Evolutionary conservation across 2,113 vertebrate genomes (phyloP).

Genomic region (Prietella phreatophila): DNA sequence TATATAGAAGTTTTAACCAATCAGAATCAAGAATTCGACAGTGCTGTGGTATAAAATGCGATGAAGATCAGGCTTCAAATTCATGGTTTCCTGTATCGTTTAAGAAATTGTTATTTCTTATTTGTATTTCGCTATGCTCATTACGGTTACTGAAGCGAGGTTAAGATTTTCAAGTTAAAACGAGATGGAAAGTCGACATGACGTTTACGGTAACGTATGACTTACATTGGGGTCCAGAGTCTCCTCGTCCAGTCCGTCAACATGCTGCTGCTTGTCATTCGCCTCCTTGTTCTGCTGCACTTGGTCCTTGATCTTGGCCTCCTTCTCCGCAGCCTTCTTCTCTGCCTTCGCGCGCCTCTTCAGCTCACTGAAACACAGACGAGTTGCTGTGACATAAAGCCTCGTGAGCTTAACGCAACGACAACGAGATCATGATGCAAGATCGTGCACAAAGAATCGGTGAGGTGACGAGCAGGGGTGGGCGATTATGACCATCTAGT

Average conservation of each 20-base stretch:
- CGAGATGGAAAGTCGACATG: too few species aligned
- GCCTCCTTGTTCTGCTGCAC: slow-evolving; percentile 68
- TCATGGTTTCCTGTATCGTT: background rate
- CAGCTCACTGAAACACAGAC: slow-evolving; percentile 78
- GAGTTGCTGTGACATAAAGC: background rate
- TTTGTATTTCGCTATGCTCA: too few species aligned
- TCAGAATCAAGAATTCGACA: background rate
- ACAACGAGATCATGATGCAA: background rate
- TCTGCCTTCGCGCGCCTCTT: slow-evolving; percentile 94
- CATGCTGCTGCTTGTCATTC: slow-evolving; percentile 62
- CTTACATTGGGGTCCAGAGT: slow-evolving; percentile 91
- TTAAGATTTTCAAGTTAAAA: background rate
- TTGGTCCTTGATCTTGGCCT: slow-evolving; percentile 83
- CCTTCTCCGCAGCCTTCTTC: slow-evolving; percentile 90
- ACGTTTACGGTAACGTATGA: background rate
- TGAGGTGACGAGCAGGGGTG: background rate
- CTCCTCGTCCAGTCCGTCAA: slow-evolving; percentile 81
- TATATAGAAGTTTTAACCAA: background rate
- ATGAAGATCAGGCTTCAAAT: background rate
- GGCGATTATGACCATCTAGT: background rate
- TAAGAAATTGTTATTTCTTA: background rate
- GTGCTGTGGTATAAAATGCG: background rate
- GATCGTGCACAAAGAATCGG: background rate
- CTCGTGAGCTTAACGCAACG: background rate
- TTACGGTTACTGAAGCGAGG: too few species aligned